Conservation (phyloP, 2,113 vertebrate genomes). For the Aplodontia rufa region DNA sequence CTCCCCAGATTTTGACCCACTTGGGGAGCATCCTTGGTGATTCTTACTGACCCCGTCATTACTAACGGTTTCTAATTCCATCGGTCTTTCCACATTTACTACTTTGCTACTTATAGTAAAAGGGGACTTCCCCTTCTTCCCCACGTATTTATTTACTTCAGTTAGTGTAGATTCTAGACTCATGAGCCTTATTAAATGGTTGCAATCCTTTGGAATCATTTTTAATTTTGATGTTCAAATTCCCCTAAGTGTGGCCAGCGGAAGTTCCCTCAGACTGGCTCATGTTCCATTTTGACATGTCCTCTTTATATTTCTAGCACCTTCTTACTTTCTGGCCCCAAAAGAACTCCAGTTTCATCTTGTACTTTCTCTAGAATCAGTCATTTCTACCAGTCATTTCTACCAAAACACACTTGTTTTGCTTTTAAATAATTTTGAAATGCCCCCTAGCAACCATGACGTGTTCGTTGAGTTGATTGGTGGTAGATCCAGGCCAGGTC, state of each 20-base stretch:
- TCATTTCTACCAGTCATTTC: neutral
- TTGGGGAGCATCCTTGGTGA: neutral
- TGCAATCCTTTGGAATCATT: neutral
- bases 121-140: neutral
- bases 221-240: neutral
- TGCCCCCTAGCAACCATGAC: neutral
- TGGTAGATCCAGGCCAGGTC: accelerated
- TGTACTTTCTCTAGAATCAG: neutral
- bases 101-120: neutral
- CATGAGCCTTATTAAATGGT: accelerated
- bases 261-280: neutral
- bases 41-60: neutral
- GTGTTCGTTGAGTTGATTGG: neutral
- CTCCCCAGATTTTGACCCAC: neutral
- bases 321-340: neutral
- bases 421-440: neutral
- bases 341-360: neutral
- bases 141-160: neutral
- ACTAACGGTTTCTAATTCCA: neutral
- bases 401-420: too few relatives aligned
- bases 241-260: neutral
- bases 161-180: neutral
- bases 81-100: neutral
- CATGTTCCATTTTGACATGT: neutral
- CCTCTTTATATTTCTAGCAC: neutral